Base-by-base conservation (phyloP, 1,140 invertebrate species). In the Prorops nasuta region DNA sequence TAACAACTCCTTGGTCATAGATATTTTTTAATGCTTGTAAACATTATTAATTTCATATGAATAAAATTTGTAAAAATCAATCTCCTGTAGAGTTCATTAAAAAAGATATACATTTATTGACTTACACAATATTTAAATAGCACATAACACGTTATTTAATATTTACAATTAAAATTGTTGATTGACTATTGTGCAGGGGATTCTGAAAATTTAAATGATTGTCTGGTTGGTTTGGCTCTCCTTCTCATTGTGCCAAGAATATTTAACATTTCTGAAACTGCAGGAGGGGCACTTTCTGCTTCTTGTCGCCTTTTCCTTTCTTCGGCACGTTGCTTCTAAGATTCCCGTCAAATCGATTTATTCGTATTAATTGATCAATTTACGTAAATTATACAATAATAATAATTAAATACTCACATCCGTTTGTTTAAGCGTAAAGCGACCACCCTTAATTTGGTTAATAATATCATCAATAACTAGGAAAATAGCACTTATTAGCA, bases 361-460 rank as follows among this genome's bases (percentile, higher is more conserved):
- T 19, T 31, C 19, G 15, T 19, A 41, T 14, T 35, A 34, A n/a
- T n/a, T n/a, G 14, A 16, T 42, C 21, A 24, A 40, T 37, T 20
- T 15, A 34, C 12, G 6, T 3, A n/a, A 49, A 16, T n/a, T n/a
- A n/a, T n/a, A n/a, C n/a, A n/a, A n/a, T n/a, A n/a, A 31, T 46
- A 48, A 54, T 34, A 36, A 39, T 45, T 21, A n/a, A 37, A 41
- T 43, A 63, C 68, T 78, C 67, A 81, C 79, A 37, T 86, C 84
- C 1, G 81, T 81, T 6, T 85, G 83, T 57, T 84, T 85, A 8
- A 88, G 67, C 0, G 84, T 86, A 66, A 88, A 89, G 47, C 82
- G 81, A n/a, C 86, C 86, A 10, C 84, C 84, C 76, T 89, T 89
- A 17, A 88, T 87, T 66, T 87, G 83, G 65, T 86, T 87, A 3